Evolutionary conservation across 1,140 invertebrate genomes (phyloP).

Genomic region (Penaeus indicus): DNA sequence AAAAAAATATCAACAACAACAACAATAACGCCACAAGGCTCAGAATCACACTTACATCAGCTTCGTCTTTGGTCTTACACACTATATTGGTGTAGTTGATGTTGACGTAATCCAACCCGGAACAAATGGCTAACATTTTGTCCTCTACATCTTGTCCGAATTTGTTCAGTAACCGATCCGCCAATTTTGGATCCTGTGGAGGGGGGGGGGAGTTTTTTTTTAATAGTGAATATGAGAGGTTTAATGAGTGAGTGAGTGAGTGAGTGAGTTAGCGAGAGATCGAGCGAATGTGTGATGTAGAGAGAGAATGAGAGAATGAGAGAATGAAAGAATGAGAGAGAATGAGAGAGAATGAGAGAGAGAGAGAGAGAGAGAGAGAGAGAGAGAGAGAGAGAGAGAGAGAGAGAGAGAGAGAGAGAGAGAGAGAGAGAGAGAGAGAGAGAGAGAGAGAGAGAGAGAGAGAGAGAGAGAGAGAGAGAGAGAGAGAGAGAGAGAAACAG

Average conservation of each 20-base stretch:
- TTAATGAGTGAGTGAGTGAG: neutral
- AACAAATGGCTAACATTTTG: slow-evolving; percentile 97
- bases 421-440: neutral
- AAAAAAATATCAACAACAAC: neutral
- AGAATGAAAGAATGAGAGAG: neutral
- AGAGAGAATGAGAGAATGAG: neutral
- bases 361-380: neutral
- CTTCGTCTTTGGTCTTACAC: slow-evolving; percentile 89
- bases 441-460: neutral
- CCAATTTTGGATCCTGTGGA: slow-evolving; percentile 85
- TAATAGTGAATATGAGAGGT: neutral
- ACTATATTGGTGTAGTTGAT: slow-evolving; percentile 98
- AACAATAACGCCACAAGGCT: neutral
- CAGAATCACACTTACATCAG: slow-evolving; percentile 81
- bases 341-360: neutral
- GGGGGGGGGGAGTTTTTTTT: neutral
- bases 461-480: neutral
- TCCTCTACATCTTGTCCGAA: slow-evolving; percentile 91
- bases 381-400: neutral
- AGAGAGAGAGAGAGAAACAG: neutral
- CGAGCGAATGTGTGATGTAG: neutral
- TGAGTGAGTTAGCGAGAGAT: neutral
- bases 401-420: too few relatives aligned
- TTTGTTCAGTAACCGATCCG: slow-evolving; percentile 83
- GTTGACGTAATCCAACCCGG: slow-evolving; percentile 98